phyloP scores from a whole-genome alignment of 35 echinoderm and acorn worm genomes.

The Amphiura filiformis region DNA sequence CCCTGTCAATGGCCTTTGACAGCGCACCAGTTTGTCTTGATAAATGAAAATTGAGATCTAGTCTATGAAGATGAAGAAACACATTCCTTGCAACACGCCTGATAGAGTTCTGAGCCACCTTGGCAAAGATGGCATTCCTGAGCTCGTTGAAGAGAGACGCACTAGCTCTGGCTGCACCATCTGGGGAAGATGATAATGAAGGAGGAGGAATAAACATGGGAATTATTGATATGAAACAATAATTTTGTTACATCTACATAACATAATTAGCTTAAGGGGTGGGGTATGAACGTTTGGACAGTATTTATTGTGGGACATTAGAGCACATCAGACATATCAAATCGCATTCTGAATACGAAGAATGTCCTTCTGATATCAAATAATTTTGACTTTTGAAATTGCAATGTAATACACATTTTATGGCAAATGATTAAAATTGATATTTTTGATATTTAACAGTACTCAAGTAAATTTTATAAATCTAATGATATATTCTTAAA shows the following conservation, averaged over 20 bases:
- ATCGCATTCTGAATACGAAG: too few species aligned
- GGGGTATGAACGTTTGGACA: too few species aligned
- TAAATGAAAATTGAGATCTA: constrained; percentile 84
- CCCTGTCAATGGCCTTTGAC: constrained; percentile 97
- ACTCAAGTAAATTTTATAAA: too few species aligned
- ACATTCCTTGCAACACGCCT: constrained; percentile 85
- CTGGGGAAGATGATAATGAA: constrained; percentile 31
- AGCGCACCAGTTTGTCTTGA: constrained; percentile 84
- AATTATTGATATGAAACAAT: neutral
- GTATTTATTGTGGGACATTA: too few species aligned
- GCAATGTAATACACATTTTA: too few species aligned
- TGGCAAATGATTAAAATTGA: too few species aligned
- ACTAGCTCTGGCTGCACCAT: constrained; percentile 88
- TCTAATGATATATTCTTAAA: too few species aligned
- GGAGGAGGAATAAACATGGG: neutral
- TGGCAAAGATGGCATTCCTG: constrained; percentile 90
- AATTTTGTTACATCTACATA: neutral
- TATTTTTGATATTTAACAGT: too few species aligned
- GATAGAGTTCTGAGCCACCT: constrained; percentile 87
- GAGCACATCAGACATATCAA: too few species aligned
- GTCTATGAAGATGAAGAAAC: constrained; percentile 77
- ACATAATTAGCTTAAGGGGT: too few species aligned
- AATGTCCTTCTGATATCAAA: too few species aligned
- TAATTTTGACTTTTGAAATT: too few species aligned
- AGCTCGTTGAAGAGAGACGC: constrained; percentile 87